These are phyloP conservation scores for silkworm (Bombyx mori) DNA, from an alignment of 1,140 invertebrate species.

Conservation along the genomic window ASM3026992v2 NC_085128.1:18263001-18263500, in stretches of 20 bases:
- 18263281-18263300: slow-evolving; percentile 66
- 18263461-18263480: too few species aligned
- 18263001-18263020: slow-evolving; percentile 43
- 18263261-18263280: slow-evolving; percentile 71
- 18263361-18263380: slow-evolving; percentile 82
- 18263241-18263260: slow-evolving; percentile 73
- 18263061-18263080: slow-evolving; percentile 26
- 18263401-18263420: slow-evolving; percentile 87
- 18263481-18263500: too few species aligned
- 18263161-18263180: slow-evolving; percentile 72
- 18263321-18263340: slow-evolving; percentile 68
- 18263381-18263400: slow-evolving; percentile 85
- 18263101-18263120: slow-evolving; percentile 41
- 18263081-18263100: slow-evolving; percentile 25
- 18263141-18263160: slow-evolving; percentile 73
- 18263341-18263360: slow-evolving; percentile 79
- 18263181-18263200: slow-evolving; percentile 72
- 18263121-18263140: slow-evolving; percentile 70
- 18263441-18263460: too few species aligned
- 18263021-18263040: slow-evolving; percentile 32
- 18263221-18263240: slow-evolving; percentile 71
- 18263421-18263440: background rate
- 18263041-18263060: slow-evolving; percentile 15
- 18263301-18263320: slow-evolving; percentile 65
- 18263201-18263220: slow-evolving; percentile 71